Conservation (phyloP, 2,113 vertebrate species). For the Lipotes vexillifer region DNA sequence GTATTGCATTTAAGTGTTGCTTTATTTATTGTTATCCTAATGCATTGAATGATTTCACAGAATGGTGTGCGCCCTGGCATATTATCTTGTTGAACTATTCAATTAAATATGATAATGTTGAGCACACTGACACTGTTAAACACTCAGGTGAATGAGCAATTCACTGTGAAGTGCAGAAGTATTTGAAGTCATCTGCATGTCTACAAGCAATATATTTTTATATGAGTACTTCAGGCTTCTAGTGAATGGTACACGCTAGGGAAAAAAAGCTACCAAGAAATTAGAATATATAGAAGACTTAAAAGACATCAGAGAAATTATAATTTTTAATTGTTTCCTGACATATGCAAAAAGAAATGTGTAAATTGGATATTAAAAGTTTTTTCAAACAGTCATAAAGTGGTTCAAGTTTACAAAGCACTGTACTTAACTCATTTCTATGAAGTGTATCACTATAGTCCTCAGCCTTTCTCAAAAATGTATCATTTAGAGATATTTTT, state of each 20-base stretch:
- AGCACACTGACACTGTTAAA: conserved; percentile 83
- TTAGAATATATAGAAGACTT: conserved; percentile 2
- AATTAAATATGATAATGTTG: conserved; percentile 88
- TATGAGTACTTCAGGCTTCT: conserved; percentile 72
- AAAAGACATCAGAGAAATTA: neutral
- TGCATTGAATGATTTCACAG: conserved; percentile 69
- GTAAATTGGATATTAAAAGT: neutral
- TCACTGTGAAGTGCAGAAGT: conserved; percentile 84
- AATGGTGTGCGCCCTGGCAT: conserved; percentile 76
- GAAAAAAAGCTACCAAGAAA: conserved; percentile 12
- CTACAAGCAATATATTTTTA: conserved; percentile 78
- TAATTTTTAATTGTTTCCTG: neutral
- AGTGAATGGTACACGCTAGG: conserved; percentile 29
- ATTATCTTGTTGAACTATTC: conserved; percentile 87
- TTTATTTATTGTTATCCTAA: conserved; percentile 80
- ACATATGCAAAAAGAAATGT: neutral
- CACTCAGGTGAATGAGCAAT: conserved; percentile 87
- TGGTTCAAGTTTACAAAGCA: neutral
- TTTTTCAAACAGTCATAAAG: neutral
- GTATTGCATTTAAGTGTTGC: conserved; percentile 73
- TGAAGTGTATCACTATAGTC: neutral
- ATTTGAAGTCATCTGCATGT: conserved; percentile 80
- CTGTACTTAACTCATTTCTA: neutral
- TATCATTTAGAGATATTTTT: neutral
- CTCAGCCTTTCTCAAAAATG: neutral